These are phyloP conservation scores for mouse (Mus musculus) DNA, from an alignment of 2,113 vertebrate genomes.

Conservation along the genomic window GRCm39 chr10:62889001-62889500, in stretches of 20 bases:
- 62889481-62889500: neutral
- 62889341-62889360: neutral
- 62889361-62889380: neutral
- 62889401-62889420: neutral
- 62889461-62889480: neutral
- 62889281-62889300: neutral
- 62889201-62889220: neutral
- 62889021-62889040: neutral
- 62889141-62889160: neutral
- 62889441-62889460: neutral
- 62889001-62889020: neutral
- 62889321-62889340: neutral
- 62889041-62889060: neutral
- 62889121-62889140: neutral
- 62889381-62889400: neutral
- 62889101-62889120: neutral
- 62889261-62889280: neutral
- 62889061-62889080: neutral
- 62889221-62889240: neutral
- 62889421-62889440: too few relatives aligned
- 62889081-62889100: neutral
- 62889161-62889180: neutral
- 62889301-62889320: neutral
- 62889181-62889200: neutral
- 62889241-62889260: neutral